Evolutionary conservation across 1,140 invertebrate species (phyloP).

Genomic region (Achatina immaculata): DNA sequence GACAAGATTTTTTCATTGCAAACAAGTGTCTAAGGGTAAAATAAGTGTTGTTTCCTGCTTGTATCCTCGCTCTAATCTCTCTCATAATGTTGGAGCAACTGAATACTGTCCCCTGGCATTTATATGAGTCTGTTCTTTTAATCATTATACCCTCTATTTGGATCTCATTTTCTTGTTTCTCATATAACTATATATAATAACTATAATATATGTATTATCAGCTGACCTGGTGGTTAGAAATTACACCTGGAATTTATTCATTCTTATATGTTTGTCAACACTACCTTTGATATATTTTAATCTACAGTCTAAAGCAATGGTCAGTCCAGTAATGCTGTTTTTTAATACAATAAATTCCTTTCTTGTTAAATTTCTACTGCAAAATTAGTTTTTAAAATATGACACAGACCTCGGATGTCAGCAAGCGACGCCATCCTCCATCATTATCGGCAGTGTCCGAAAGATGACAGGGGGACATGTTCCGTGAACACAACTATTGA

Average conservation of each 20-base stretch:
- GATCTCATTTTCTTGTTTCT: too few relatives aligned
- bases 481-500: not conserved
- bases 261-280: not conserved
- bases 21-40: too few relatives aligned
- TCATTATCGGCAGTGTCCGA: not conserved
- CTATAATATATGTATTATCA: too few relatives aligned
- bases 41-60: too few relatives aligned
- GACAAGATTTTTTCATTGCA: too few relatives aligned
- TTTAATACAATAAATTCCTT: not conserved
- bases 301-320: not conserved
- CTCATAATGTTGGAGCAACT: too few relatives aligned
- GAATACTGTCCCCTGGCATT: too few relatives aligned
- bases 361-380: not conserved
- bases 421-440: not conserved
- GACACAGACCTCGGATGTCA: not conserved
- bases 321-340: not conserved
- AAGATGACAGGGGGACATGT: not conserved
- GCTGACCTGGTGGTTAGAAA: too few relatives aligned
- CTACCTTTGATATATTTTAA: not conserved
- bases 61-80: too few relatives aligned
- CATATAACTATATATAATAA: too few relatives aligned
- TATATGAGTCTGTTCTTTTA: too few relatives aligned
- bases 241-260: not conserved
- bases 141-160: too few relatives aligned
- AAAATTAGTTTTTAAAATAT: not conserved